Evolutionary conservation across 2,888 invertebrate species (phyloP).

Genomic region (Oligia fasciuncula): DNA sequence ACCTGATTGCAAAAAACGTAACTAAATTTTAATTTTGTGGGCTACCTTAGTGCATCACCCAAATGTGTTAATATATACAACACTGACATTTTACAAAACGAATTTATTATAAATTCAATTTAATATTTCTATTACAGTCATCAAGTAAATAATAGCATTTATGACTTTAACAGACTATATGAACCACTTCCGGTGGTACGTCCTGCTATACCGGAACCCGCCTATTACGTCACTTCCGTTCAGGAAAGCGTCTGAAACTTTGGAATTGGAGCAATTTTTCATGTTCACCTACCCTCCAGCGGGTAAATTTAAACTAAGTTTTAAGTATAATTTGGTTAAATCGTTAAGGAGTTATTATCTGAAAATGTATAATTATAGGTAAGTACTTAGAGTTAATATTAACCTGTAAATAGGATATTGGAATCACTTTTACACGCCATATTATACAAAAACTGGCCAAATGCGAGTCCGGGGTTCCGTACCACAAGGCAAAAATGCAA

Average conservation of each 20-base stretch:
- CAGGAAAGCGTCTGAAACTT: slow-evolving; percentile 68
- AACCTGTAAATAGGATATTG: neutral
- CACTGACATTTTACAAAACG: neutral
- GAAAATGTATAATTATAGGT: neutral
- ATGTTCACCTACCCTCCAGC: slow-evolving; percentile 59
- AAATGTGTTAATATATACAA: neutral
- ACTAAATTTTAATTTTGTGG: neutral
- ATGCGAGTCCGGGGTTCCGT: no score
- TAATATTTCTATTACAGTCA: slow-evolving; percentile 6
- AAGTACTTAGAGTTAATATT: neutral
- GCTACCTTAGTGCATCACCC: neutral
- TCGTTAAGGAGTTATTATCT: slow-evolving; percentile 60
- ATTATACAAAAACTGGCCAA: neutral
- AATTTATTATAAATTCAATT: slow-evolving; percentile 2
- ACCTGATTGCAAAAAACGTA: neutral
- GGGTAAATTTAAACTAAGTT: slow-evolving; percentile 62
- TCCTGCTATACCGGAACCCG: slow-evolving; percentile 78
- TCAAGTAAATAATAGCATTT: slow-evolving; percentile 48
- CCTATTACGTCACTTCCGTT: slow-evolving; percentile 80
- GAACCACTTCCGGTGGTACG: slow-evolving; percentile 69
- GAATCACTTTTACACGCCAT: neutral
- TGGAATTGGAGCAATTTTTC: slow-evolving; percentile 76
- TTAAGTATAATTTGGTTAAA: slow-evolving; percentile 64
- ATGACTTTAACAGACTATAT: slow-evolving; percentile 50
- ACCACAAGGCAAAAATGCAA: no score